These are phyloP conservation scores for Clistopyga incitator DNA, from an alignment of 2,888 invertebrate species.

Conservation along the genomic window DNA sequence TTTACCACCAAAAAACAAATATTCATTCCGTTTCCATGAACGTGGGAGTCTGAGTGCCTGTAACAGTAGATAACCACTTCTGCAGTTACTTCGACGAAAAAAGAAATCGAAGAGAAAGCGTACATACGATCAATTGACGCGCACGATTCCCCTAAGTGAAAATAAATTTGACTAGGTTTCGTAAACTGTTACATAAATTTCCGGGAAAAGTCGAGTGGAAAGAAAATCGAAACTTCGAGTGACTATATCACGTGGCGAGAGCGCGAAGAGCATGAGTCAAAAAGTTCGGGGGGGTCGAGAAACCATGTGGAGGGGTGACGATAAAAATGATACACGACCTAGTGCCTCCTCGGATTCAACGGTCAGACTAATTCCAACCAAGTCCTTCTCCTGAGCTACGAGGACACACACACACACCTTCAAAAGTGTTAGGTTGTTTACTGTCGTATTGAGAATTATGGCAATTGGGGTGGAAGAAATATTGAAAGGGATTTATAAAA, in stretches of 20 bases:
- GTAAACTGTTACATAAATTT: background rate
- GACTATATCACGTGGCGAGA: slow-evolving; percentile 12
- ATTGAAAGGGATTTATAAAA: background rate
- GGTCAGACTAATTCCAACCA: background rate
- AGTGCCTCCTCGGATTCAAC: slow-evolving; percentile 30
- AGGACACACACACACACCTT: background rate
- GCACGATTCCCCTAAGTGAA: slow-evolving; percentile 28
- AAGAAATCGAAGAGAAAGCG: background rate
- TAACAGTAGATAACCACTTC: slow-evolving; percentile 2
- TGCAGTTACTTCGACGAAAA: background rate
- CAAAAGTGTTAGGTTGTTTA: background rate
- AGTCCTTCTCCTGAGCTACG: background rate
- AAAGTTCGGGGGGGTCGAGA: background rate
- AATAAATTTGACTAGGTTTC: slow-evolving; percentile 31
- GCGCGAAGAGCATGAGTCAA: too few species aligned
- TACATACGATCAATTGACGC: background rate
- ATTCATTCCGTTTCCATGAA: slow-evolving; percentile 33
- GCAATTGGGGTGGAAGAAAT: background rate
- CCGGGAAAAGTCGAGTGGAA: slow-evolving; percentile 4
- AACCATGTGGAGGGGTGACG: background rate
- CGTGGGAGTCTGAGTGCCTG: slow-evolving; percentile 10
- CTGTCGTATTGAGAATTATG: slow-evolving; percentile 13
- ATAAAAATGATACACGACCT: slow-evolving; percentile 33
- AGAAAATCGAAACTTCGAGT: slow-evolving; percentile 3
- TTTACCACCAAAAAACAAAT: slow-evolving; percentile 18